Evolutionary conservation across 2,888 invertebrate genomes (phyloP).

Genomic region (Lucinisca nassula): DNA sequence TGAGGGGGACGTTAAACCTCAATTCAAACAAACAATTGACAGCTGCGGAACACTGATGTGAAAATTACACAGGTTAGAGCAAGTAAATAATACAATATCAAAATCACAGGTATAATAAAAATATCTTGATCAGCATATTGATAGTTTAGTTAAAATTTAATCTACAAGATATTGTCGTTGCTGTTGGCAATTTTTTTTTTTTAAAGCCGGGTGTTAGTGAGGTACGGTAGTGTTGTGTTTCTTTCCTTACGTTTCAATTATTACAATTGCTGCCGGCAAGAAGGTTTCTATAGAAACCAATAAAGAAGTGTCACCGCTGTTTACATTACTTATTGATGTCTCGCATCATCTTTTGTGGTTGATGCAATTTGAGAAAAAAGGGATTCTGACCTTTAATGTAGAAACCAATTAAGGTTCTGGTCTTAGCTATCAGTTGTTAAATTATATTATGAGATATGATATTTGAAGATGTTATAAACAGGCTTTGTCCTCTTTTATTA

Average conservation of each 20-base stretch:
- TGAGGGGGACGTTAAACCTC: too few relatives aligned
- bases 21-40: too few relatives aligned
- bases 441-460: background rate
- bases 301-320: background rate
- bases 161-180: background rate
- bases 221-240: background rate
- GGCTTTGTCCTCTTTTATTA: background rate
- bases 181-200: background rate
- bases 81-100: background rate
- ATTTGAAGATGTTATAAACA: background rate
- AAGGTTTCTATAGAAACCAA: background rate
- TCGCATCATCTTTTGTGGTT: background rate
- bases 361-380: background rate
- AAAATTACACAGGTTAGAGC: background rate
- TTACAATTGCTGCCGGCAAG: background rate
- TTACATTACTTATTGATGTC: constrained; percentile 6
- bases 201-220: background rate
- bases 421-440: too few relatives aligned
- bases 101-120: background rate
- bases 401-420: background rate
- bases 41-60: background rate
- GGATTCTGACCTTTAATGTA: background rate
- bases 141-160: constrained; percentile 7
- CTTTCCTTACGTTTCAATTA: background rate
- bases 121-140: background rate